These are phyloP conservation scores for Myotis brandtii DNA, from an alignment of 2,113 vertebrate genomes.

Conservation along the genomic window DNA sequence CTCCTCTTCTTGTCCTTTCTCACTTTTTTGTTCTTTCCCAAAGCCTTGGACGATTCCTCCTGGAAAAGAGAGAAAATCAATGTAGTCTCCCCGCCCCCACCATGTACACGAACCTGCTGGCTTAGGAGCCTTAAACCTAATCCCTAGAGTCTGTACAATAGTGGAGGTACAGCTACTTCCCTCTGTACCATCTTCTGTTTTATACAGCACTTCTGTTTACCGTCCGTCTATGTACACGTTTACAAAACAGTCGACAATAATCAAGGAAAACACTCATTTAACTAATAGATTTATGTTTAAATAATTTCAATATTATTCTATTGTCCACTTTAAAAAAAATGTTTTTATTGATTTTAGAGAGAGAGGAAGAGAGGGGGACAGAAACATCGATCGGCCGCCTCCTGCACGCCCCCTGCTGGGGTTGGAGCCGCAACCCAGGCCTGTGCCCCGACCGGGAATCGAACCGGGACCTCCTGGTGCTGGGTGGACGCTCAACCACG, in stretches of 20 bases:
- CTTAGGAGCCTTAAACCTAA: background rate
- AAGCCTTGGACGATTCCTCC: constrained; percentile 86
- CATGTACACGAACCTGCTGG: background rate
- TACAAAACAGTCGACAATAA: background rate
- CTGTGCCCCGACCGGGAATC: too few relatives aligned
- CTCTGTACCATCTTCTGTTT: background rate
- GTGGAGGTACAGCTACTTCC: background rate
- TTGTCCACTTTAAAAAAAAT: background rate
- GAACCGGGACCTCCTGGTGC: too few relatives aligned
- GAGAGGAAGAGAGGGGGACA: too few relatives aligned
- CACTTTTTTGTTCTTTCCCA: constrained; percentile 86
- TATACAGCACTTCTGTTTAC: background rate
- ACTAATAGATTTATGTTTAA: background rate
- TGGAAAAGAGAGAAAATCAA: constrained; percentile 81
- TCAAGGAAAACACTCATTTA: constrained; percentile 21
- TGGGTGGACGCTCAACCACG: too few relatives aligned
- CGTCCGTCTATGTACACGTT: background rate
- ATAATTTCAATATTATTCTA: constrained; percentile 22
- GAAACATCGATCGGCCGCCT: too few relatives aligned
- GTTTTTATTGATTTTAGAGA: too few relatives aligned
- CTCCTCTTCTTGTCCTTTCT: constrained; percentile 87
- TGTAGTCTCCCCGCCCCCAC: background rate
- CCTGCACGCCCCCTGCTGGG: too few relatives aligned
- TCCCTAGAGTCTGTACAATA: background rate
- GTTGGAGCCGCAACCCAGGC: too few relatives aligned